phyloP scores from a whole-genome alignment of 2,113 vertebrate genomes.

The Neopipo cinnamomea region DNA sequence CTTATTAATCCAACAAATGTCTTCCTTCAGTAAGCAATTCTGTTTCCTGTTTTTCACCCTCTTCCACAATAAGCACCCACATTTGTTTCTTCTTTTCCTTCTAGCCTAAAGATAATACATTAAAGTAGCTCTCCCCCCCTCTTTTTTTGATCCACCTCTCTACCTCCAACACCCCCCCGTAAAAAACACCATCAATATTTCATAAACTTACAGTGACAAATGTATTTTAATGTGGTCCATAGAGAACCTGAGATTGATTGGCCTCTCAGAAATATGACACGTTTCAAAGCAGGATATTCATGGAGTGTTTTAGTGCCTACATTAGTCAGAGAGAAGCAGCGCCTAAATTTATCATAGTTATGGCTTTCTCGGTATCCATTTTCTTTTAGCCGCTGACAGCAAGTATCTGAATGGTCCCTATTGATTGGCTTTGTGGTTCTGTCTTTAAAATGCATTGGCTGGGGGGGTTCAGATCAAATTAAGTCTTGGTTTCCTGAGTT shows the following conservation, averaged over 20 bases:
- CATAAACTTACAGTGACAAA: slow-evolving; percentile 93
- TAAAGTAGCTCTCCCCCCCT: slow-evolving; percentile 69
- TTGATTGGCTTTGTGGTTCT: slow-evolving; percentile 84
- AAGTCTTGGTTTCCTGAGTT: slow-evolving; percentile 53
- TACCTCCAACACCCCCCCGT: slow-evolving; percentile 75
- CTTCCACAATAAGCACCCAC: slow-evolving; percentile 51
- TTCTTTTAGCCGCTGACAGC: slow-evolving; percentile 89
- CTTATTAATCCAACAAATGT: slow-evolving; percentile 16
- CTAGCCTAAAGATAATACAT: slow-evolving; percentile 80
- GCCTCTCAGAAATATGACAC: slow-evolving; percentile 88
- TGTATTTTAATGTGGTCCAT: slow-evolving; percentile 90
- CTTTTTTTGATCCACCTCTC: slow-evolving; percentile 77
- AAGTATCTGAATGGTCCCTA: slow-evolving; percentile 81
- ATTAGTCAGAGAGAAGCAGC: slow-evolving; percentile 87
- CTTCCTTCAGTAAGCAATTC: slow-evolving; percentile 54
- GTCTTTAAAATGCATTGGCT: slow-evolving; percentile 75
- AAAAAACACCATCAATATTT: slow-evolving; percentile 88
- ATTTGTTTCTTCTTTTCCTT: slow-evolving; percentile 67
- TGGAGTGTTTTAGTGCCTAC: slow-evolving; percentile 95
- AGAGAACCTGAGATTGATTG: slow-evolving; percentile 90
- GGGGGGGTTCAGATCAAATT: slow-evolving; percentile 63
- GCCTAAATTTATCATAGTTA: slow-evolving; percentile 97
- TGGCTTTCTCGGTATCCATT: slow-evolving; percentile 95
- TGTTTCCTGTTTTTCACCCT: slow-evolving; percentile 13
- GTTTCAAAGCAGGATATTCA: slow-evolving; percentile 90